These are phyloP conservation scores for Harmothoe impar DNA, from an alignment of 2,888 invertebrate species.

Conservation along the genomic window DNA sequence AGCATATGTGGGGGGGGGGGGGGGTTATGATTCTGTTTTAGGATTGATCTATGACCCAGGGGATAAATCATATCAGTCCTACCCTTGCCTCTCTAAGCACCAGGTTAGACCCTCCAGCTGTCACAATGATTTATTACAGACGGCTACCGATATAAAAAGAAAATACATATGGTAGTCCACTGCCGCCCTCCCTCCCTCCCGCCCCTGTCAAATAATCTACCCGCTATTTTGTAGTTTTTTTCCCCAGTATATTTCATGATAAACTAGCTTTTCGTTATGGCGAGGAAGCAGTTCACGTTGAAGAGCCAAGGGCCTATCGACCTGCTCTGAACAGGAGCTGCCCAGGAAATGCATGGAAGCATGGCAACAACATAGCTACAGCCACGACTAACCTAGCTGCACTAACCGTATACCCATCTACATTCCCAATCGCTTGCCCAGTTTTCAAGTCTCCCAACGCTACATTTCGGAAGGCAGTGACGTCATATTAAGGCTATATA, in stretches of 20 bases:
- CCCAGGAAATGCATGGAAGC: background rate
- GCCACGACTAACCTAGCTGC: too few relatives aligned
- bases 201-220: too few relatives aligned
- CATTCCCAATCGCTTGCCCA: background rate
- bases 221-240: too few relatives aligned
- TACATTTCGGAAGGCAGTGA: background rate
- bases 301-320: background rate
- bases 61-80: background rate
- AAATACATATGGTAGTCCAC: too few relatives aligned
- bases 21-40: background rate
- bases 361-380: background rate
- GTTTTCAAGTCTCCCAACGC: background rate
- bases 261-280: too few relatives aligned
- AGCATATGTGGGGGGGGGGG: background rate
- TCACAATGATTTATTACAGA: background rate
- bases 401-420: too few relatives aligned
- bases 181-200: too few relatives aligned
- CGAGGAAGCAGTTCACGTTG: background rate
- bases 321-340: background rate
- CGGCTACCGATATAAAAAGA: background rate
- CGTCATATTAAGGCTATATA: slow-evolving; percentile 16
- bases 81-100: background rate
- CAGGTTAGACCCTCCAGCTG: background rate
- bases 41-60: background rate
- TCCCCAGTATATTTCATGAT: too few relatives aligned